phyloP scores from a whole-genome alignment of 2,888 invertebrate species.

The Chloroclystis v-ata region DNA sequence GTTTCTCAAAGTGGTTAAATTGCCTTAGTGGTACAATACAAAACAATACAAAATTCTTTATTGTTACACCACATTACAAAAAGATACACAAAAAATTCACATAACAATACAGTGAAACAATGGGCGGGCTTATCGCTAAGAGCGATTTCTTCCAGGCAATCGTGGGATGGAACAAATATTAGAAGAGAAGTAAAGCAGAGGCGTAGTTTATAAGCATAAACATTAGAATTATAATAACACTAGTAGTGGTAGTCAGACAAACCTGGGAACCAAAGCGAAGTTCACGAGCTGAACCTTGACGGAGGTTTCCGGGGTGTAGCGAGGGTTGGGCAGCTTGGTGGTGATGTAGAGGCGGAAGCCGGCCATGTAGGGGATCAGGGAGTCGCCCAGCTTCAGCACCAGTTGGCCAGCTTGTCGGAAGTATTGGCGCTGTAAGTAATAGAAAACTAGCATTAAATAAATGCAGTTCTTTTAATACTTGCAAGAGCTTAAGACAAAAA shows the following conservation, averaged over 20 bases:
- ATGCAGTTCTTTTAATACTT: not conserved
- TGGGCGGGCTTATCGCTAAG: too few relatives aligned
- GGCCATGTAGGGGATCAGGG: conserved; percentile 86
- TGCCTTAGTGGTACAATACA: too few relatives aligned
- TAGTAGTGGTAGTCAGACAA: not conserved
- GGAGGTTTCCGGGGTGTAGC: conserved; percentile 91
- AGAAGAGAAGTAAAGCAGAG: too few relatives aligned
- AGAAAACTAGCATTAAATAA: not conserved
- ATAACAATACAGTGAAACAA: too few relatives aligned
- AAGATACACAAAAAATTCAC: too few relatives aligned
- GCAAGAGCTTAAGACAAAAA: too few relatives aligned
- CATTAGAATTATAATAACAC: not conserved
- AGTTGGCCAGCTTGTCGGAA: conserved; percentile 86
- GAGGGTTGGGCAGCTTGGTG: conserved; percentile 92
- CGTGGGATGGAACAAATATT: too few relatives aligned
- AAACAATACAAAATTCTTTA: too few relatives aligned
- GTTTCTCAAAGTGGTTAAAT: too few relatives aligned
- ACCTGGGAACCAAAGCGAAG: conserved; percentile 92
- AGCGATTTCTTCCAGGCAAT: too few relatives aligned
- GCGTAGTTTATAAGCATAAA: too few relatives aligned
- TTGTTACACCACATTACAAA: too few relatives aligned
- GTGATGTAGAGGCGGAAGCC: conserved; percentile 92
- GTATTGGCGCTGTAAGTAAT: conserved; percentile 79
- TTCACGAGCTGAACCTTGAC: conserved; percentile 92
- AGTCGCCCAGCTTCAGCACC: conserved; percentile 91